Percentiles rank a stretch among this genome's conserved stretches.
Conservation (phyloP, 1,140 invertebrate species). For the Lordiphosa mommai region DNA sequence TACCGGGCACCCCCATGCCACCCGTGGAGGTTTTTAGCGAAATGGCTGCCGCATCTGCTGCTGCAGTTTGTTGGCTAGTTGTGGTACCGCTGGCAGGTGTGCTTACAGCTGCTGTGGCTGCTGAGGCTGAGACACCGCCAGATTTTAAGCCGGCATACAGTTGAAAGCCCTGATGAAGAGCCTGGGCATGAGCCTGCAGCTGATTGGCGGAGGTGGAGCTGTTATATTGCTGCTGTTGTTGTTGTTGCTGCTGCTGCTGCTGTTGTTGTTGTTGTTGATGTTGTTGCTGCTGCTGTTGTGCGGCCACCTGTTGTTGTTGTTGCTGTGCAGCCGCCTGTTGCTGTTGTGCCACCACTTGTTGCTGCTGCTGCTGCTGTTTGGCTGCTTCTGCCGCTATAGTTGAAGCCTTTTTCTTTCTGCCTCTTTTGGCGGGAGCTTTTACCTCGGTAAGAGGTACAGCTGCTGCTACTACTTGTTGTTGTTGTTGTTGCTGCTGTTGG, state of each 20-base stretch:
- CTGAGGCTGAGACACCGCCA: constrained; percentile 55
- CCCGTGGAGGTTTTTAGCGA: constrained; percentile 82
- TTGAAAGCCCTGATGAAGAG: constrained; percentile 81
- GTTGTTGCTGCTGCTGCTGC: constrained; percentile 37
- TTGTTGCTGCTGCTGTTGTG: constrained; percentile 40
- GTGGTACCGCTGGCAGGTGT: constrained; percentile 6
- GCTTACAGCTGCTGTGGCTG: constrained; percentile 7
- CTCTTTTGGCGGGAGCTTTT: constrained; percentile 69
- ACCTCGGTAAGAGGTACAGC: constrained; percentile 38
- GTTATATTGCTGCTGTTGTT: constrained; percentile 54
- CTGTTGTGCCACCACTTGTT: constrained; percentile 19
- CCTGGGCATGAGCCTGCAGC: constrained; percentile 62
- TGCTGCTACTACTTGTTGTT: constrained; percentile 21
- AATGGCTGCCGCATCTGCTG: constrained; percentile 81
- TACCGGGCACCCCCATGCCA: constrained; percentile 82
- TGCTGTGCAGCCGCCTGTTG: constrained; percentile 42
- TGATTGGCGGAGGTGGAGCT: constrained; percentile 45
- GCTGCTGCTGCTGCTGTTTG: constrained; percentile 36
- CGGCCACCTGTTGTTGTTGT: constrained; percentile 36
- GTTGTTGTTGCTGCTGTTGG: constrained; percentile 34
- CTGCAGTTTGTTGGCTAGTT: constrained; percentile 59
- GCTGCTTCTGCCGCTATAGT: constrained; percentile 65
- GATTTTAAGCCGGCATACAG: constrained; percentile 81
- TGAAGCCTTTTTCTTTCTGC: constrained; percentile 69
- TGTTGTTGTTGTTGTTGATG: constrained; percentile 31